phyloP scores from a whole-genome alignment of 2,797 vertebrate species.

The Myiotriccus ornatus region DNA sequence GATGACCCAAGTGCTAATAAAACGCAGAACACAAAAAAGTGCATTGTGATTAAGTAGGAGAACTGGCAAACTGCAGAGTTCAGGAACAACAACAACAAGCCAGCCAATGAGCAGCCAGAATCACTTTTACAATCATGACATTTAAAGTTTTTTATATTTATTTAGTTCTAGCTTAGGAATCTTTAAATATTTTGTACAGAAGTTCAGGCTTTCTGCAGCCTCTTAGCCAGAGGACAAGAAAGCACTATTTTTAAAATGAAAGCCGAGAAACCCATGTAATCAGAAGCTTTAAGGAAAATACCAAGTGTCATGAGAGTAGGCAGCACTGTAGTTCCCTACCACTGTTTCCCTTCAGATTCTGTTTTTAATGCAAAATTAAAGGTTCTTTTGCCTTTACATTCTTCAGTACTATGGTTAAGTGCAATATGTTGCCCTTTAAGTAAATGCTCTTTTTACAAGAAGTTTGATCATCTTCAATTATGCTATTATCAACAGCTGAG shows the following conservation, averaged over 20 bases:
- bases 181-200: background rate
- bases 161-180: background rate
- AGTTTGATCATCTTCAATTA: background rate
- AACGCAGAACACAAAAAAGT: background rate
- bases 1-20: background rate
- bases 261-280: background rate
- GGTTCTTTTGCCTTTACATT: background rate
- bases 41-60: background rate
- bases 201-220: background rate
- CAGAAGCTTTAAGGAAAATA: constrained; percentile 48
- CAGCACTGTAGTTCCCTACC: background rate
- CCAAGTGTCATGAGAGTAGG: background rate
- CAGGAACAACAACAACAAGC: background rate
- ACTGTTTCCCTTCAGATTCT: background rate
- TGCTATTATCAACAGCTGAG: background rate
- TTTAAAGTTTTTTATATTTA: background rate
- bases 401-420: background rate
- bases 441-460: background rate
- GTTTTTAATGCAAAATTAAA: background rate
- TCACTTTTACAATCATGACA: background rate
- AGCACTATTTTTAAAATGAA: constrained; percentile 42
- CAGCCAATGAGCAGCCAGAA: background rate
- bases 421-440: background rate
- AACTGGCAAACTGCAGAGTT: background rate
- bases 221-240: background rate